phyloP scores from a whole-genome alignment of 2,797 vertebrate species.

The Malurus leucopterus region DNA sequence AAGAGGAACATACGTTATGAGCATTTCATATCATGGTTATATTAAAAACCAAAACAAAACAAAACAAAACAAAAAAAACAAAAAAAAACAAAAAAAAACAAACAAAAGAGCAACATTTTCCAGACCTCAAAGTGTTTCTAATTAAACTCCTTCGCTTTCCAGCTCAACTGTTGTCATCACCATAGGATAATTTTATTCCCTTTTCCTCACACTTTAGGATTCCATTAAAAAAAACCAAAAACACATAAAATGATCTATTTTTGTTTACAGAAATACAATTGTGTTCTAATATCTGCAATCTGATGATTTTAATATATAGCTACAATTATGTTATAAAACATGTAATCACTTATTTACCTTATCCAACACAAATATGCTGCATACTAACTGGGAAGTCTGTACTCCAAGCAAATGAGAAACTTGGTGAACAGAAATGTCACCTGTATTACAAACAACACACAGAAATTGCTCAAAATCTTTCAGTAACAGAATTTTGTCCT shows the following conservation, averaged over 20 bases:
- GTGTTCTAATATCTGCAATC: conserved; percentile 39
- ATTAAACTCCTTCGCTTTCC: conserved; percentile 54
- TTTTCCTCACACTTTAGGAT: neutral
- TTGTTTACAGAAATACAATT: conserved; percentile 48
- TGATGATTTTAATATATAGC: conserved; percentile 37
- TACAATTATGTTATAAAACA: conserved; percentile 21
- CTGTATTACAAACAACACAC: neutral
- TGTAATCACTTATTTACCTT: conserved; percentile 22
- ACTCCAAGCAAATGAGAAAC: neutral
- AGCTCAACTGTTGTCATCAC: conserved; percentile 43
- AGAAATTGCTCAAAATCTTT: neutral
- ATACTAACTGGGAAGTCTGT: neutral
- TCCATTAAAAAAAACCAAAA: neutral
- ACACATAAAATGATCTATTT: conserved; percentile 20
- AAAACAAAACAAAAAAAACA: neutral
- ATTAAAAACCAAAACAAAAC: neutral
- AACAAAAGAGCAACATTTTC: neutral
- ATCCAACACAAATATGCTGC: neutral
- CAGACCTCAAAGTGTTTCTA: conserved; percentile 53
- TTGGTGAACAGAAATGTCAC: neutral
- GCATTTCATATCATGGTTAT: neutral
- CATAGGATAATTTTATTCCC: conserved; percentile 44
- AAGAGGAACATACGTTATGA: neutral
- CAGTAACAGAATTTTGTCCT: neutral
- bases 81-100: neutral